Evolutionary conservation across 2,113 vertebrate species (phyloP).

Genomic region (Sisor rabdophorus): DNA sequence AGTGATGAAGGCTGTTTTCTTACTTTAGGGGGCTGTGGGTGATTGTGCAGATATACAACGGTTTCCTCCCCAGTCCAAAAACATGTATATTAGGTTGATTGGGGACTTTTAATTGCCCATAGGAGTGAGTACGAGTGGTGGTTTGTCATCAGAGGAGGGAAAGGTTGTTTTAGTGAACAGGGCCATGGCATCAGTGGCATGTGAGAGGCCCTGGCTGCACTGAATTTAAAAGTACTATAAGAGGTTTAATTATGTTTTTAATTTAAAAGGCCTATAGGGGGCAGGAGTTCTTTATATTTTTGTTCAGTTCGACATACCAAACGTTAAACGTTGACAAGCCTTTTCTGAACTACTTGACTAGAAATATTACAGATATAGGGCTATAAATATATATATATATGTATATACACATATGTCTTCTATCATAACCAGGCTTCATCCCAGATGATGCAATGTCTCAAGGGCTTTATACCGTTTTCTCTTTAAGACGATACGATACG

Average conservation of each 20-base stretch:
- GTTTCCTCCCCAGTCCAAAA: no score
- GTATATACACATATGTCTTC: neutral
- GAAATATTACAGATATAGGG: neutral
- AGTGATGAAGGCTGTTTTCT: no score
- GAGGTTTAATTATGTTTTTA: neutral
- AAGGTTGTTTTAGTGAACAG: no score
- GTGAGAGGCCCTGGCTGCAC: no score
- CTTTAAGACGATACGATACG: neutral
- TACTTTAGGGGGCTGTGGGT: no score
- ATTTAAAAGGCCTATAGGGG: conserved; percentile 53
- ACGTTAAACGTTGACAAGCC: no score
- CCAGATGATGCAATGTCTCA: neutral
- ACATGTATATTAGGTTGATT: no score
- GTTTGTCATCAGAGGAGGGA: no score
- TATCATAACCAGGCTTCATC: neutral
- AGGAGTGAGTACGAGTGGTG: no score
- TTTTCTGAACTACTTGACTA: neutral
- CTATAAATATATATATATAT: neutral
- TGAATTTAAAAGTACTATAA: neutral
- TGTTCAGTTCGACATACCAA: conserved; percentile 10
- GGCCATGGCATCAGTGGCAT: no score
- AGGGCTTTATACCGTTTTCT: neutral
- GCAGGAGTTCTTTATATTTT: conserved; percentile 47
- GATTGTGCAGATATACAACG: no score
- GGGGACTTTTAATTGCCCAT: no score